These are phyloP conservation scores for Phrynosoma blainvillii DNA, from an alignment of 2,113 vertebrate genomes.

Conservation along the genomic window DNA sequence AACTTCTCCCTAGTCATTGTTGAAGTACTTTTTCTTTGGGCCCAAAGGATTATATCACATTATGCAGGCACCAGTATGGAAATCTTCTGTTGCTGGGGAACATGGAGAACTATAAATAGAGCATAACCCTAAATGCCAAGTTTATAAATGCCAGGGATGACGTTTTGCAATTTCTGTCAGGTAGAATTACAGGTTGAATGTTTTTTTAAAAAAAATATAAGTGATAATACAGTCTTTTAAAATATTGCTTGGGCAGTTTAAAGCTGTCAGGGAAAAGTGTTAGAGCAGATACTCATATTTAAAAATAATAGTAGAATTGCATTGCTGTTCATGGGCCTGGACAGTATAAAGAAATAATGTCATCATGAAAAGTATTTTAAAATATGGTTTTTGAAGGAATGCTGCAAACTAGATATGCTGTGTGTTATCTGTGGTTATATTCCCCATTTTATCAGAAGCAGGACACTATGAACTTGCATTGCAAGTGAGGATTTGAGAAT, in stretches of 20 bases:
- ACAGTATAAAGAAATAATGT: background rate
- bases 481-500: background rate
- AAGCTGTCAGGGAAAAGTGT: background rate
- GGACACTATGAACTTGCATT: rapidly evolving
- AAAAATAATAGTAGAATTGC: background rate
- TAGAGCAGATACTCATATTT: background rate
- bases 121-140: constrained; percentile 43
- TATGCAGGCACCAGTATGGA: constrained; percentile 49
- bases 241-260: background rate
- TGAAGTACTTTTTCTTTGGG: constrained; percentile 60
- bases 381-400: background rate
- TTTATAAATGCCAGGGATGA: constrained; percentile 32
- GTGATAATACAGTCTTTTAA: background rate
- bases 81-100: constrained; percentile 52
- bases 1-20: constrained; percentile 62
- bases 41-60: constrained; percentile 71
- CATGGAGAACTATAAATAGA: constrained; percentile 61
- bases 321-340: background rate
- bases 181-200: background rate
- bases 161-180: constrained; percentile 28
- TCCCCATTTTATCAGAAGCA: no score
- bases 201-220: background rate
- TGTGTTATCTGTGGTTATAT: background rate
- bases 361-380: background rate
- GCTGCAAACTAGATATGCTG: background rate